phyloP scores from a whole-genome alignment of 2,113 vertebrate genomes.

The Onychostoma macrolepis region DNA sequence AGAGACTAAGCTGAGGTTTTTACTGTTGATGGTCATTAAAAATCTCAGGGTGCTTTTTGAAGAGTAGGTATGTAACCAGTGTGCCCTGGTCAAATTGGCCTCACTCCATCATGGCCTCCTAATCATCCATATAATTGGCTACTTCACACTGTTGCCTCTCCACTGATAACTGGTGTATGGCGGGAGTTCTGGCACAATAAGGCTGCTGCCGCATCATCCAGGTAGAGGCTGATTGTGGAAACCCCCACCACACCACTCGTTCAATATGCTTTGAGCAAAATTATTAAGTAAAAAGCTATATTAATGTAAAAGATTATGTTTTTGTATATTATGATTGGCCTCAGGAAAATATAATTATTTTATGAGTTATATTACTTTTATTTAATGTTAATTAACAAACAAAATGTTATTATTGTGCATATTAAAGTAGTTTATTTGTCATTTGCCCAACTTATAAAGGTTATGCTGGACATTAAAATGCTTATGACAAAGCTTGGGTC shows the following conservation, averaged over 20 bases:
- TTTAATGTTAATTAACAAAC: too few relatives aligned
- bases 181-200: background rate
- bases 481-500: too few relatives aligned
- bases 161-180: background rate
- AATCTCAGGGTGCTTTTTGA: background rate
- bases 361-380: too few relatives aligned
- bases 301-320: background rate
- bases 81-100: background rate
- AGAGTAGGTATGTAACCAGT: background rate
- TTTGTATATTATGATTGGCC: background rate
- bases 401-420: too few relatives aligned
- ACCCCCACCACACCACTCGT: background rate
- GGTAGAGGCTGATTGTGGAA: background rate
- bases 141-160: slow-evolving; percentile 3
- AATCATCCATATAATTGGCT: slow-evolving; percentile 20
- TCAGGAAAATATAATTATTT: background rate
- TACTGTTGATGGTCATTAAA: background rate
- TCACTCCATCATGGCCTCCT: background rate
- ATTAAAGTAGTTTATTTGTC: too few relatives aligned
- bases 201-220: background rate
- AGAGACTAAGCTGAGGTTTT: background rate
- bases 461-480: too few relatives aligned
- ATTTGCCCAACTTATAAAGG: too few relatives aligned
- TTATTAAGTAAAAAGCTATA: background rate
- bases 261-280: background rate